Evolutionary conservation across 2,113 vertebrate species (phyloP).

Genomic region (Antechinus stuartii): DNA sequence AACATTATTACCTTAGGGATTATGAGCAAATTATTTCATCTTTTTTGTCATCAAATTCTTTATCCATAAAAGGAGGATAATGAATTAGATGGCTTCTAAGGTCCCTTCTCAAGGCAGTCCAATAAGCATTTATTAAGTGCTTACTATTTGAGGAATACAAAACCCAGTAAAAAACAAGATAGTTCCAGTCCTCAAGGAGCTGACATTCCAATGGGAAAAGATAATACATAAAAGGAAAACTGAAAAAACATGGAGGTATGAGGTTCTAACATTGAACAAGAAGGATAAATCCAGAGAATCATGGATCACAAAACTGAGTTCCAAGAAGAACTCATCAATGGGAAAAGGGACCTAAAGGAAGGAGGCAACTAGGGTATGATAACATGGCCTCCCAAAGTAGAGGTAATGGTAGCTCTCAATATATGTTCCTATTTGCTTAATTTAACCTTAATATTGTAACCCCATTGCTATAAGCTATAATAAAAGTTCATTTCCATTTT

Average conservation of each 20-base stretch:
- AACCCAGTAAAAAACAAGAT: background rate
- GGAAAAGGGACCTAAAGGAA: background rate
- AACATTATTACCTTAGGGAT: background rate
- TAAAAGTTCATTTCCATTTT: background rate
- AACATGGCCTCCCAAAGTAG: background rate
- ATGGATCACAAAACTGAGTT: background rate
- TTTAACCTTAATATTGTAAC: background rate
- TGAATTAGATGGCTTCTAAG: background rate
- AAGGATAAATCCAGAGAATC: background rate
- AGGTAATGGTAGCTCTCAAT: background rate
- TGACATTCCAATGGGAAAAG: background rate
- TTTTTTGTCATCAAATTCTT: constrained; percentile 17
- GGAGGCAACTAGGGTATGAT: background rate
- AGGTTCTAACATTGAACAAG: background rate
- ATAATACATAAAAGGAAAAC: background rate
- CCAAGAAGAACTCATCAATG: background rate
- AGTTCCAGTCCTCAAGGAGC: background rate
- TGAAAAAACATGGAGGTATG: constrained; percentile 22
- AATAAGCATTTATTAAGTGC: background rate
- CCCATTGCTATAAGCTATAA: background rate
- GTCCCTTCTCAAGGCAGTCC: background rate
- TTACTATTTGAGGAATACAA: background rate
- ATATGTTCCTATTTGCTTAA: background rate
- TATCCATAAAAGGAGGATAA: constrained; percentile 1
- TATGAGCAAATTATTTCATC: background rate